These are phyloP conservation scores for Kradibia gibbosae DNA, from an alignment of 1,140 invertebrate genomes.

Conservation along the genomic window DNA sequence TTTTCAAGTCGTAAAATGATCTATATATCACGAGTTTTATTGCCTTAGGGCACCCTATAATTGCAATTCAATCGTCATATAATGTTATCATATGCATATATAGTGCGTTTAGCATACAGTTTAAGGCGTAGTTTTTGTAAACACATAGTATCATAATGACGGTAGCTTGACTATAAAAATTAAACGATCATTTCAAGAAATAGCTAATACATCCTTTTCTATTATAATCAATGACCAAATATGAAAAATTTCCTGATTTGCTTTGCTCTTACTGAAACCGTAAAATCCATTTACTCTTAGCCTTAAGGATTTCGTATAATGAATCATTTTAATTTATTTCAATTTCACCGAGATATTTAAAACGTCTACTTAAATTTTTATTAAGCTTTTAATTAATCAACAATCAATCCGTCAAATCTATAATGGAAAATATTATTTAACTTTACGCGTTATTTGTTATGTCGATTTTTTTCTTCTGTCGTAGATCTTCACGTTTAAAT, in stretches of 20 bases:
- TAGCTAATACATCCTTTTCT: not conserved
- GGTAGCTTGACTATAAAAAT: not conserved
- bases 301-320: not conserved
- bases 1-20: not conserved
- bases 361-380: constrained; percentile 20
- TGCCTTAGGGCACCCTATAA: not conserved
- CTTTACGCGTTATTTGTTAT: not conserved
- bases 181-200: not conserved
- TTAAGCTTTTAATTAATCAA: constrained; percentile 16
- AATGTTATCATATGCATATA: not conserved
- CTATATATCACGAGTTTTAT: not conserved
- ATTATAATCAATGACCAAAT: not conserved
- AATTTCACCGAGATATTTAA: not conserved
- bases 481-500: not conserved
- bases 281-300: constrained; percentile 12
- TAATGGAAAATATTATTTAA: not conserved
- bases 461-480: not conserved
- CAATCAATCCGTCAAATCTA: not conserved
- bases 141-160: not conserved
- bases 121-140: not conserved
- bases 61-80: not conserved
- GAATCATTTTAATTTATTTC: not conserved
- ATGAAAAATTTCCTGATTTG: not conserved
- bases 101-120: not conserved
- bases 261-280: not conserved